Percentiles rank a stretch among this genome's conserved stretches.
phyloP scores from a whole-genome alignment of 1,140 invertebrate species.

The Samia ricini region DNA sequence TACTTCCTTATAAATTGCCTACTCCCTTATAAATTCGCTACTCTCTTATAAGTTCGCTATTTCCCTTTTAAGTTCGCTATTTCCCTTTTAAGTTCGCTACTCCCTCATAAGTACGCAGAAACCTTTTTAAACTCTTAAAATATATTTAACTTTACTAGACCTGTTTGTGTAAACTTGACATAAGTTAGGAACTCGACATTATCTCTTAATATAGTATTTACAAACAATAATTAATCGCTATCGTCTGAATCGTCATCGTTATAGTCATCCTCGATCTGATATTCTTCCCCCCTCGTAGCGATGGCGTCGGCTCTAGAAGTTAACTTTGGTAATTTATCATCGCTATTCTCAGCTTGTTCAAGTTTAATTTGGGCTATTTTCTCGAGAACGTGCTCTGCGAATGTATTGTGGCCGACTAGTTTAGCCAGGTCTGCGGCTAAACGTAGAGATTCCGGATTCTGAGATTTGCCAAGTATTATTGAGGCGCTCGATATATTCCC shows the following conservation, averaged over 20 bases:
- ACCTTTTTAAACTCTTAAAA: too few species aligned
- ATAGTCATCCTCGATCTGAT: neutral
- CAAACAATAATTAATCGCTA: neutral
- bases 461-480: slow-evolving; percentile 34
- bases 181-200: neutral
- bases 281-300: neutral
- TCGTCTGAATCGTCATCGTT: neutral
- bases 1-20: too few species aligned
- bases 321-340: neutral
- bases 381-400: slow-evolving; percentile 46
- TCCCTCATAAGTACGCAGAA: too few species aligned
- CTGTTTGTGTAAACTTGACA: too few species aligned
- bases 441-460: slow-evolving; percentile 40
- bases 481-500: slow-evolving; percentile 52
- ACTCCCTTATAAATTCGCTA: too few species aligned
- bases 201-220: neutral
- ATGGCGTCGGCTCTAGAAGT: neutral
- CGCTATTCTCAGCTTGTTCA: neutral
- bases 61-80: too few species aligned
- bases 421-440: slow-evolving; percentile 61
- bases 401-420: slow-evolving; percentile 42
- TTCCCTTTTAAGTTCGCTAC: too few species aligned
- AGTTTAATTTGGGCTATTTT: slow-evolving; percentile 16
- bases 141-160: too few species aligned
- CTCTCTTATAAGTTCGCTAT: too few species aligned